Base-by-base conservation (phyloP, 1,140 invertebrate species). In the Drosophila baimaii region DNA sequence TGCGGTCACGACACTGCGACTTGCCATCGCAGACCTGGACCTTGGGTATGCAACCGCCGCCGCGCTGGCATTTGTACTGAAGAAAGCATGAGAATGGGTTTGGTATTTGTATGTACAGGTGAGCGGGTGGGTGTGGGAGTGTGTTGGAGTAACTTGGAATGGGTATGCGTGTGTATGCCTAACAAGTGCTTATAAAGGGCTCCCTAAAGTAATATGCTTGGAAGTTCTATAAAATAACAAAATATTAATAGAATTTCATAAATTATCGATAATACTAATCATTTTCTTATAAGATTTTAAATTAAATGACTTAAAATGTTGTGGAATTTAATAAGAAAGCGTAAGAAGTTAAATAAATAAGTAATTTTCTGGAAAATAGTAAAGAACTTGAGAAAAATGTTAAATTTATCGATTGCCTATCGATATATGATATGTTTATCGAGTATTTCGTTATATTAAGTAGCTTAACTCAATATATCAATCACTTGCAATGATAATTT, bases 1-100 rank as follows among this genome's bases (percentile, higher is more conserved):
- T 95, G 37, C 93, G 93, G 92, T 95, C 94, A 39, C 93, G 92
- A 92, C 96, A 97, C 92, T 97, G 96, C 43, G 90, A 83, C 62
- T 92, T 91, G 58, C 93, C 93, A 92, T 98, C 95, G 92, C 97
- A 98, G 69, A 93, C 93, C 54, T 90, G 90, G 5, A 89, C 90
- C 75, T 93, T 93, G 25, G 78, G 81, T 55, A 94, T 90, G 82
- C 93, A 93, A 62, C 92, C 92, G 51, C 91, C 92, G 69, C 91
- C 81, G 54, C 82, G 90, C 68, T 92, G 86, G 90, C 91, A 92
- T 82, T 91, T 91, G 64, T 89, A 92, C 91, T 92, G 79, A 61
- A 66, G 62, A 76, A 74, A 62, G 52, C 58, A 83, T 79, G 75
- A 61, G 31, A 37, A 70, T 79, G 52, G 10, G 41, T 49, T n/a